Evolutionary conservation across 2,113 vertebrate genomes (phyloP).

Genomic region (Ailuropoda melanoleuca): DNA sequence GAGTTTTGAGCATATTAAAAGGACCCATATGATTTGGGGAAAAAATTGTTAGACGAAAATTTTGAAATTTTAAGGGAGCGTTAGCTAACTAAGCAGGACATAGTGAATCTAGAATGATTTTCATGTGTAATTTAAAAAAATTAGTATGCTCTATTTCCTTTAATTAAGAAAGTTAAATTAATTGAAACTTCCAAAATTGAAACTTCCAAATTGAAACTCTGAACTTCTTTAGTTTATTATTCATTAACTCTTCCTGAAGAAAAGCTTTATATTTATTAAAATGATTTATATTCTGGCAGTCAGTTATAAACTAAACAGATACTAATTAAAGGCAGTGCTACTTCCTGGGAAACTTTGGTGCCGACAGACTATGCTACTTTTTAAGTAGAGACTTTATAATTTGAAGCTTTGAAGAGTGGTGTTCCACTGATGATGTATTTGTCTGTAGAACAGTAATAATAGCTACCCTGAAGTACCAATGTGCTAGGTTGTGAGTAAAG

Average conservation of each 20-base stretch:
- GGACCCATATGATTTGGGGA: background rate
- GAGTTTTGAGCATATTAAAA: constrained; percentile 49
- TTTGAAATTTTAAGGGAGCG: constrained; percentile 2
- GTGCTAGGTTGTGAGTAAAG: background rate
- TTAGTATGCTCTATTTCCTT: background rate
- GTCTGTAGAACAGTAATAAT: background rate
- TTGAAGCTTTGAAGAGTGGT: constrained; percentile 40
- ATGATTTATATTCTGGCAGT: background rate
- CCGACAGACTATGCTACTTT: constrained; percentile 2
- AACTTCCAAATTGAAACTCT: background rate
- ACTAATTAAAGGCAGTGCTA: constrained; percentile 10
- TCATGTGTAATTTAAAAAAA: background rate
- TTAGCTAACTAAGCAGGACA: background rate
- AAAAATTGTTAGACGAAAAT: background rate
- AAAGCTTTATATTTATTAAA: constrained; percentile 25
- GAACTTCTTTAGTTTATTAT: background rate
- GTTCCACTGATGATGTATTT: constrained; percentile 18
- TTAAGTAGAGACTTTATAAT: constrained; percentile 40
- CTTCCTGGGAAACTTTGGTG: constrained; percentile 20
- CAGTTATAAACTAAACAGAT: background rate
- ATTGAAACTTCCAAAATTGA: background rate
- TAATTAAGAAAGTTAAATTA: constrained; percentile 40
- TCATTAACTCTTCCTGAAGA: constrained; percentile 17
- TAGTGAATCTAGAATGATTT: constrained; percentile 22
- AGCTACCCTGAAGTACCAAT: background rate